Percentiles rank a stretch among this genome's conserved stretches.
phyloP scores from a whole-genome alignment of 2,888 invertebrate genomes.

The Dichetophora obliterata region DNA sequence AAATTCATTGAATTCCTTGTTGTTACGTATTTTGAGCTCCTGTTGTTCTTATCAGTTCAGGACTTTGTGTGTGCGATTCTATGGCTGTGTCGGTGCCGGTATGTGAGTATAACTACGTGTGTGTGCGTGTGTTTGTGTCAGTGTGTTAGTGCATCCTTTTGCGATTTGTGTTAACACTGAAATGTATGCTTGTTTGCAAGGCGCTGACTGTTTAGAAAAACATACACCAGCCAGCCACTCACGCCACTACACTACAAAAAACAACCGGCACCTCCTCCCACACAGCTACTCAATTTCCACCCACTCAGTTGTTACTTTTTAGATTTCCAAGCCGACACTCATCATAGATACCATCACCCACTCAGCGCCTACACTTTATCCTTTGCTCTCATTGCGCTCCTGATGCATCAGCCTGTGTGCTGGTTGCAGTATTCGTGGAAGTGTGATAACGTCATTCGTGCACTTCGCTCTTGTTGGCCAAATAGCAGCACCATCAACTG shows the following conservation, averaged over 20 bases:
- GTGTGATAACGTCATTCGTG: too few relatives aligned
- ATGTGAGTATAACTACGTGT: constrained; percentile 6
- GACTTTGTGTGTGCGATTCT: background rate
- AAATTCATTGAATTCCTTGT: constrained; percentile 37
- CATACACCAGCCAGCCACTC: background rate
- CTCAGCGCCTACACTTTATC: background rate
- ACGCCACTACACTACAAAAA: background rate
- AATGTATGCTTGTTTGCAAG: background rate
- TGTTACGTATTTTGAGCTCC: constrained; percentile 47
- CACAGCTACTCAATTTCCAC: background rate
- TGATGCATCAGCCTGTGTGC: too few relatives aligned
- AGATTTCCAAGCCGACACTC: background rate
- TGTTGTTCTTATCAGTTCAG: constrained; percentile 48
- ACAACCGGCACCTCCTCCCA: too few relatives aligned
- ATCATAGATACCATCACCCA: background rate
- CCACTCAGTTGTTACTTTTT: background rate
- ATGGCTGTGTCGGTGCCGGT: constrained; percentile 5
- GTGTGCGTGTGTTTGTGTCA: constrained; percentile 37
- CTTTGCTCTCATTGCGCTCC: background rate
- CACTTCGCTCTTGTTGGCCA: too few relatives aligned
- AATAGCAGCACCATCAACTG: too few relatives aligned
- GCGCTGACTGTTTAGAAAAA: background rate
- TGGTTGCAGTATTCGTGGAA: too few relatives aligned
- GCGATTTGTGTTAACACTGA: constrained; percentile 44
- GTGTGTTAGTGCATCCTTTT: constrained; percentile 47